A percentile compares a stretch with the other conserved stretches of the same genome.
Evolutionary conservation across 2,888 invertebrate species (phyloP).

Genomic region (Trissonchulus latispiculum): DNA sequence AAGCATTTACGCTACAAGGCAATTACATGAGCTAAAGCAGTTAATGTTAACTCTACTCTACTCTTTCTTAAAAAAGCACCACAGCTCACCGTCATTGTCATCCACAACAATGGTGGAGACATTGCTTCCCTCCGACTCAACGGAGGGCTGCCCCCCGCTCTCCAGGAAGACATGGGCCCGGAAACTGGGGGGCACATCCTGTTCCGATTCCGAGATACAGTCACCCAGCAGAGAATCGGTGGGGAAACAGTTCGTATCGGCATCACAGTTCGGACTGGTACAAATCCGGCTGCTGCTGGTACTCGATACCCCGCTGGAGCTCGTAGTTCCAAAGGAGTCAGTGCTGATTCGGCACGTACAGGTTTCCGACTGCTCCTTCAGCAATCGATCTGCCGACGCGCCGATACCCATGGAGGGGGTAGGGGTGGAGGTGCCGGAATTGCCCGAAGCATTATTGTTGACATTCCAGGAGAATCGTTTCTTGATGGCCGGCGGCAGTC

Average conservation of each 20-base stretch:
- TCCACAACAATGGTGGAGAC: not conserved
- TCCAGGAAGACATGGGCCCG: no score
- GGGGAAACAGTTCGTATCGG: not conserved
- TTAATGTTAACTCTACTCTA: no score
- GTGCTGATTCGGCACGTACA: not conserved
- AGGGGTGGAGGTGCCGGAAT: not conserved
- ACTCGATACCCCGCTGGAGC: not conserved
- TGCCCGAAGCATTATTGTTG: not conserved
- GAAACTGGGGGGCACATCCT: not conserved
- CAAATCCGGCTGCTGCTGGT: not conserved
- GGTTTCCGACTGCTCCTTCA: not conserved
- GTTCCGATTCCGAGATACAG: not conserved
- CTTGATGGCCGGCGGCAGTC: not conserved
- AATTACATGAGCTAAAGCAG: no score
- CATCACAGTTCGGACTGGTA: not conserved
- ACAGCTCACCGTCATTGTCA: no score
- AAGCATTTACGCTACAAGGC: no score
- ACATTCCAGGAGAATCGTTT: conserved; percentile 12
- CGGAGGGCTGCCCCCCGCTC: not conserved
- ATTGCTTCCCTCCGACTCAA: not conserved
- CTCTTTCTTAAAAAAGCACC: no score
- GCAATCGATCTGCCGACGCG: not conserved
- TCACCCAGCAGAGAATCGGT: not conserved
- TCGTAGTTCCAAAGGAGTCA: not conserved
- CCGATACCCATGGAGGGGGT: not conserved